These are phyloP conservation scores for Terrapene triunguis DNA, from an alignment of 2,113 vertebrate species.

Conservation along the genomic window DNA sequence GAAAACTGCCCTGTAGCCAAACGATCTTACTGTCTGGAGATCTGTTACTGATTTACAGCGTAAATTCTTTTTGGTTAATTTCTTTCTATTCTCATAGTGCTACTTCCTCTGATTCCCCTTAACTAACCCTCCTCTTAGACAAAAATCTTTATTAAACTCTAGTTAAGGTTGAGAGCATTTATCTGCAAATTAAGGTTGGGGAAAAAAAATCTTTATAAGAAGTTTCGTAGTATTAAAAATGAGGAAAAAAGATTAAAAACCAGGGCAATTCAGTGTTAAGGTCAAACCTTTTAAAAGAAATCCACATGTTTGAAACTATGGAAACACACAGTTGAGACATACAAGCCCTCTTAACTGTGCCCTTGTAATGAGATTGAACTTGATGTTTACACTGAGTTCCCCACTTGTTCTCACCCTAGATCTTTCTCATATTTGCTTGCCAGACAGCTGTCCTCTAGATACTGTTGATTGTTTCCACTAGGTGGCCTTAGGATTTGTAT, in stretches of 20 bases:
- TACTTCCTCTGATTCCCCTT: neutral
- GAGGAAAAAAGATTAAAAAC: neutral
- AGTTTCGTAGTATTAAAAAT: neutral
- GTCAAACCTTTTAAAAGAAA: neutral
- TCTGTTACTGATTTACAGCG: too few species aligned
- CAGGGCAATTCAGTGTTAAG: neutral
- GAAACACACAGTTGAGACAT: neutral
- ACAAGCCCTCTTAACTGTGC: too few species aligned
- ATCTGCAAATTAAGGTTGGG: neutral
- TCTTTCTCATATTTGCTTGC: neutral
- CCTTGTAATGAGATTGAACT: neutral
- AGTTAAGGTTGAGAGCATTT: neutral
- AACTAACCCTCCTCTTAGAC: neutral
- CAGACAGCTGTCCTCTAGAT: neutral
- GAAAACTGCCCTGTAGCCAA: too few species aligned
- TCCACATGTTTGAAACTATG: too few species aligned
- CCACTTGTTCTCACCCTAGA: neutral
- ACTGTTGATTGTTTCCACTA: neutral
- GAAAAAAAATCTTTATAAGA: neutral
- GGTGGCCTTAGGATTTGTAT: neutral
- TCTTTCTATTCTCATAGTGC: neutral
- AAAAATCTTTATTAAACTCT: neutral
- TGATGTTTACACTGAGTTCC: neutral
- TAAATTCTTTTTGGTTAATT: neutral
- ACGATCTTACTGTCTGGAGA: too few species aligned